Evolutionary conservation across 2,888 invertebrate genomes (phyloP).

Genomic region (Dicycla oo): DNA sequence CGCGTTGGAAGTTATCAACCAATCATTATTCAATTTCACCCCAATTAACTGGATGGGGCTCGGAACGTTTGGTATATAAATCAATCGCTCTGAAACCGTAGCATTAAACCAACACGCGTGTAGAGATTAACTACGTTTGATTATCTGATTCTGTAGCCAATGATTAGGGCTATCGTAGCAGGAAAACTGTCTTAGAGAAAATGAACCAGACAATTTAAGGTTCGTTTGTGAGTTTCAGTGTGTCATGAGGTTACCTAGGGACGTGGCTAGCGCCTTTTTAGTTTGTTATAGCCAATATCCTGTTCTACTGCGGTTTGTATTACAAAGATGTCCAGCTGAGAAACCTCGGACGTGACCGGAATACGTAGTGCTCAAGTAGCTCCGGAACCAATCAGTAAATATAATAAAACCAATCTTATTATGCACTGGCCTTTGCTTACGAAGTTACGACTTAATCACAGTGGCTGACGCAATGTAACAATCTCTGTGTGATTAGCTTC

Average conservation of each 20-base stretch:
- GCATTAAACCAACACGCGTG: slow-evolving; percentile 64
- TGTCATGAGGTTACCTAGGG: slow-evolving; percentile 80
- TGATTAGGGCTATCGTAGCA: slow-evolving; percentile 34
- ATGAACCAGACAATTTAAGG: slow-evolving; percentile 9
- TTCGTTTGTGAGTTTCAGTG: slow-evolving; percentile 51
- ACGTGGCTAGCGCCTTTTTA: slow-evolving; percentile 76
- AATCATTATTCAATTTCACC: slow-evolving; percentile 79
- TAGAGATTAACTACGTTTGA: slow-evolving; percentile 56
- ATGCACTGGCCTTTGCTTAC: slow-evolving; percentile 38
- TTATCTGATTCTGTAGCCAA: slow-evolving; percentile 48
- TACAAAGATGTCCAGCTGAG: slow-evolving; percentile 81
- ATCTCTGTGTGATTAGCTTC: slow-evolving; percentile 40
- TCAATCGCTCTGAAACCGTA: slow-evolving; percentile 66
- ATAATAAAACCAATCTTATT: slow-evolving; percentile 58
- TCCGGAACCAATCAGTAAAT: slow-evolving; percentile 65
- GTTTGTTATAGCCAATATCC: slow-evolving; percentile 81
- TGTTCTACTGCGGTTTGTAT: slow-evolving; percentile 76
- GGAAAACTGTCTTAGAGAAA: slow-evolving; percentile 8
- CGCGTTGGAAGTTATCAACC: slow-evolving; percentile 71
- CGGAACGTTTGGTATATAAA: slow-evolving; percentile 69
- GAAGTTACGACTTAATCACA: slow-evolving; percentile 51
- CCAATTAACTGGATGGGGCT: slow-evolving; percentile 74
- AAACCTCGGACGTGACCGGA: slow-evolving; percentile 77
- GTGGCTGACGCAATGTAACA: slow-evolving; percentile 39
- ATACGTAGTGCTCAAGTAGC: slow-evolving; percentile 61